These are phyloP conservation scores for Temnothorax ravouxi DNA, from an alignment of 2,888 invertebrate species.

Conservation along the genomic window DNA sequence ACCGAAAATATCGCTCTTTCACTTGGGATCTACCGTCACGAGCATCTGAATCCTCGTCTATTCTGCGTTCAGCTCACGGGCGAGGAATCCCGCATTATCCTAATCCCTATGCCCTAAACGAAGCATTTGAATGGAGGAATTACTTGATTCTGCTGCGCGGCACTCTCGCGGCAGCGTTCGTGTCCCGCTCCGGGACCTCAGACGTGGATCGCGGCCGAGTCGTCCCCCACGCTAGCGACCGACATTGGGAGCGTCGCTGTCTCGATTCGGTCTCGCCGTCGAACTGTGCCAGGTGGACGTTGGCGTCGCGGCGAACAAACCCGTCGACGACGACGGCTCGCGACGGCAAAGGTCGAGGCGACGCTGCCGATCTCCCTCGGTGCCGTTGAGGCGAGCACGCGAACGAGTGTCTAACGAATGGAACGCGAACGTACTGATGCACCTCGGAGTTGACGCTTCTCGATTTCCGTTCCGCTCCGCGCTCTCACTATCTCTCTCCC, in stretches of 20 bases:
- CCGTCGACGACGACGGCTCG: not conserved
- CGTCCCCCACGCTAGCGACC: not conserved
- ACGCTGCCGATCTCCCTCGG: not conserved
- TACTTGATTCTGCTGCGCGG: too few species aligned
- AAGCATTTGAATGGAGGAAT: not conserved
- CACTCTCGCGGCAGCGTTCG: not conserved
- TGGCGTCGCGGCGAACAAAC: not conserved
- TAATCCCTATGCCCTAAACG: not conserved
- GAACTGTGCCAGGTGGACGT: not conserved
- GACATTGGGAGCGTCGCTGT: not conserved
- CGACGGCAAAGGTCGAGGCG: too few species aligned
- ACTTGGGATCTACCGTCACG: not conserved
- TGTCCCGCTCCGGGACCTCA: not conserved
- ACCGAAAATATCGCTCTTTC: not conserved
- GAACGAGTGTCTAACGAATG: too few species aligned
- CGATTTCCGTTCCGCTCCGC: not conserved
- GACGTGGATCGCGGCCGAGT: not conserved
- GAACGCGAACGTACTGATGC: not conserved
- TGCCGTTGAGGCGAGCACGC: too few species aligned
- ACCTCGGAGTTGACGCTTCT: conserved; percentile 32
- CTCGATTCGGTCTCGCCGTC: not conserved
- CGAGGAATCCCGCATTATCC: too few species aligned
- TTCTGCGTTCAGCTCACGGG: too few species aligned
- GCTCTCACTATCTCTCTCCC: not conserved
- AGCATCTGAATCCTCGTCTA: not conserved